A percentile compares a stretch with the other conserved stretches of the same genome.
These are phyloP conservation scores for Sinodicranocentrus sp. DNA, from an alignment of 2,888 invertebrate species.

Conservation along the genomic window DNA sequence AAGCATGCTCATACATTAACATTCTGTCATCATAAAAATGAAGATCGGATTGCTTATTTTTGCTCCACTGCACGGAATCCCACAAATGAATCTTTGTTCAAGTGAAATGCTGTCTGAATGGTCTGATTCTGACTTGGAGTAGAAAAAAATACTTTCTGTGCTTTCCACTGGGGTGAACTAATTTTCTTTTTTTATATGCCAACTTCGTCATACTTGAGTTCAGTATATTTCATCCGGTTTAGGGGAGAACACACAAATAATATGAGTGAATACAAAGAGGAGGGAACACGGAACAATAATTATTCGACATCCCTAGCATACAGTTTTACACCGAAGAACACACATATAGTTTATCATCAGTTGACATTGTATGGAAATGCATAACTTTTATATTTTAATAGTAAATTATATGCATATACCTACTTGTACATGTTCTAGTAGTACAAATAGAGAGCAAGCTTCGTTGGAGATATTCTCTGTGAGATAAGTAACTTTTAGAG, in stretches of 20 bases:
- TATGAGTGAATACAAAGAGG: slow-evolving; percentile 5
- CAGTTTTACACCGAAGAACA: not conserved
- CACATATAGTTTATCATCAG: not conserved
- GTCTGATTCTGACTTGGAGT: slow-evolving; percentile 20
- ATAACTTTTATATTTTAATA: too few species aligned
- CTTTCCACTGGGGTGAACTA: slow-evolving; percentile 61
- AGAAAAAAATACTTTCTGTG: slow-evolving; percentile 23
- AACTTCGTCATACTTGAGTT: slow-evolving; percentile 38
- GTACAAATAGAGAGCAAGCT: too few species aligned
- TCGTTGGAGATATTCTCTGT: not conserved
- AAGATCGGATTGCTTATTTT: slow-evolving; percentile 57
- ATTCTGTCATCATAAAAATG: slow-evolving; percentile 56
- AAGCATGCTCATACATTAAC: slow-evolving; percentile 19
- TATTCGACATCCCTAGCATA: slow-evolving; percentile 10
- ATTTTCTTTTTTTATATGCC: slow-evolving; percentile 44
- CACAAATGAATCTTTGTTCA: slow-evolving; percentile 59
- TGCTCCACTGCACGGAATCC: slow-evolving; percentile 42
- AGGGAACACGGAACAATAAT: slow-evolving; percentile 13
- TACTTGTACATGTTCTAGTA: too few species aligned
- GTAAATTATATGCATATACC: not conserved
- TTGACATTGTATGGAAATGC: not conserved
- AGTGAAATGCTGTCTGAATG: slow-evolving; percentile 32
- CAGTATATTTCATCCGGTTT: slow-evolving; percentile 28
- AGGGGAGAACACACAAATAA: not conserved
- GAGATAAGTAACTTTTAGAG: slow-evolving; percentile 28